These are phyloP conservation scores for Aphelenchoides avenae DNA, from an alignment of 1,140 invertebrate species.

Conservation along the genomic window DNA sequence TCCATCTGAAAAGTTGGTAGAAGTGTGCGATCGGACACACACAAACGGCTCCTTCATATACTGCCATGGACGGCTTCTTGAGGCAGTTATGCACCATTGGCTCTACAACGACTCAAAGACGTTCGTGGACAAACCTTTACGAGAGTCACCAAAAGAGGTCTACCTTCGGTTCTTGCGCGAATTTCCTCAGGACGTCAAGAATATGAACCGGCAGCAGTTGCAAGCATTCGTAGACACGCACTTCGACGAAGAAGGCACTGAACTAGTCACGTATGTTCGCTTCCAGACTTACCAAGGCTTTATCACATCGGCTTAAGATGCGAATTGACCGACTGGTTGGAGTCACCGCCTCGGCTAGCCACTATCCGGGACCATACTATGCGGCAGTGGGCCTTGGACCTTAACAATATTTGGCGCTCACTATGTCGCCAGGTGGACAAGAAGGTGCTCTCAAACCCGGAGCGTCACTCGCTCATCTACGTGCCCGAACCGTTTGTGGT, in stretches of 20 bases:
- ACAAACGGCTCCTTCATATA: constrained; percentile 34
- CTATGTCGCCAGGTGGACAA: too few species aligned
- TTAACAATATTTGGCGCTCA: constrained; percentile 35
- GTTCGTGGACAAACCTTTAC: constrained; percentile 41
- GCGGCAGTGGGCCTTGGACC: constrained; percentile 33
- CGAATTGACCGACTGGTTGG: constrained; percentile 30
- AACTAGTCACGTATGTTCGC: constrained; percentile 19
- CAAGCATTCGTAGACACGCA: constrained; percentile 32
- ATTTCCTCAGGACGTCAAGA: constrained; percentile 21
- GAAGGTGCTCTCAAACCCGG: too few species aligned
- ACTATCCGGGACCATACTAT: constrained; percentile 30
- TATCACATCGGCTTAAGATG: constrained; percentile 33
- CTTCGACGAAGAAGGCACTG: constrained; percentile 30
- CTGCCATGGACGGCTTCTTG: constrained; percentile 29
- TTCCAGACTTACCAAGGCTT: too few species aligned
- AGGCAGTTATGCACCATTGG: too few species aligned
- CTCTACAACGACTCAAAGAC: constrained; percentile 47
- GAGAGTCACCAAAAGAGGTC: constrained; percentile 17
- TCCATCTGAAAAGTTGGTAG: too few species aligned
- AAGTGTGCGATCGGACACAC: constrained; percentile 27
- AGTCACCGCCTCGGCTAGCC: constrained; percentile 22
- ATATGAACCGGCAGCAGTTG: constrained; percentile 26
- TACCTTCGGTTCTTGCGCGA: constrained; percentile 9
- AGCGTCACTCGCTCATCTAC: constrained; percentile 38
- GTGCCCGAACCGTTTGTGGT: constrained; percentile 37